Percentiles rank a stretch among this genome's conserved stretches.
phyloP scores from a whole-genome alignment of 2,797 vertebrate genomes.

The Natrix natrix region DNA sequence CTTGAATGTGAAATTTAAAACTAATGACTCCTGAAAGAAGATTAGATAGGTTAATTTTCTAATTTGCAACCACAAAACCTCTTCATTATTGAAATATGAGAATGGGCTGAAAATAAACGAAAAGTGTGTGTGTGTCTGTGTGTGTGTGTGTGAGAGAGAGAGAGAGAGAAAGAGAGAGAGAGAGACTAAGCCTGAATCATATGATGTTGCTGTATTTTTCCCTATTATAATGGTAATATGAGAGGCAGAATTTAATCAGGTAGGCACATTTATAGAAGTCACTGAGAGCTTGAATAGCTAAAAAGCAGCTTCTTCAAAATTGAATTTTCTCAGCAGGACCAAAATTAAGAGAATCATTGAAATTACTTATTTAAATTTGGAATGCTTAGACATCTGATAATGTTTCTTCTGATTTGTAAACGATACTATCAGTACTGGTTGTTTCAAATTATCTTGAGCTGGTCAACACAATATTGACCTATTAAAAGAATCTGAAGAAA shows the following conservation, averaged over 20 bases:
- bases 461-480: not conserved
- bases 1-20: not conserved
- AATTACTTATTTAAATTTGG: not conserved
- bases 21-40: not conserved
- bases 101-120: not conserved
- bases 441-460: not conserved
- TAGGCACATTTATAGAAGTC: not conserved
- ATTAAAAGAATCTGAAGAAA: not conserved
- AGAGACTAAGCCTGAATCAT: not conserved
- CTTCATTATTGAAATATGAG: fast-evolving
- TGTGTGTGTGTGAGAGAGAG: not conserved
- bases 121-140: too few species aligned
- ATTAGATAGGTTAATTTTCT: not conserved
- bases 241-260: not conserved
- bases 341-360: not conserved
- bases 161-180: not conserved
- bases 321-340: conserved; percentile 17
- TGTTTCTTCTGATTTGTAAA: not conserved
- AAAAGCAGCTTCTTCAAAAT: conserved; percentile 5
- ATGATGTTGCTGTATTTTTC: not conserved
- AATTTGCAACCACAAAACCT: not conserved
- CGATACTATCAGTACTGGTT: not conserved
- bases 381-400: not conserved
- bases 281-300: not conserved
- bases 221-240: not conserved